Evolutionary conservation across 1,140 invertebrate genomes (phyloP).

Genomic region (Panagrolaimus sp.): DNA sequence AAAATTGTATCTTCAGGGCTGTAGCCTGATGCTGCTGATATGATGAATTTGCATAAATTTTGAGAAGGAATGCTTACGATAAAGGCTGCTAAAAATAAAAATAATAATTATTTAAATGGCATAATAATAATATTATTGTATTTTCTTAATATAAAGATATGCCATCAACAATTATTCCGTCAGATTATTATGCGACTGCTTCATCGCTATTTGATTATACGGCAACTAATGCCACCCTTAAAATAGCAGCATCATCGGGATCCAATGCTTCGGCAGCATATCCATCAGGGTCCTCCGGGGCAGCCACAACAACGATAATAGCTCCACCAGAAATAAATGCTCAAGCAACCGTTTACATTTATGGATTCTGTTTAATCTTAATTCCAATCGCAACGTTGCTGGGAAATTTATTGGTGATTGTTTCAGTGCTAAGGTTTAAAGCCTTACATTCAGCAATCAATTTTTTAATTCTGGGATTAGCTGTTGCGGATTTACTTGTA

Average conservation of each 20-base stretch:
- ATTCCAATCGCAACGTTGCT: conserved; percentile 48
- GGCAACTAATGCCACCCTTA: not conserved
- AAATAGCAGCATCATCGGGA: not conserved
- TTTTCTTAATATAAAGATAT: not conserved
- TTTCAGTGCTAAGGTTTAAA: conserved; percentile 81
- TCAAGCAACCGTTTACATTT: conserved; percentile 21
- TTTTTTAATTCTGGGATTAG: conserved; percentile 94
- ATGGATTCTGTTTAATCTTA: conserved; percentile 26
- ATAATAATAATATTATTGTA: too few relatives aligned
- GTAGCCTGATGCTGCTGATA: too few relatives aligned
- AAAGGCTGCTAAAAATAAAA: too few relatives aligned
- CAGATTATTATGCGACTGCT: not conserved
- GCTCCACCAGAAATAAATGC: not conserved
- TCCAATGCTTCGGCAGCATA: not conserved
- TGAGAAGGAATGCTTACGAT: too few relatives aligned
- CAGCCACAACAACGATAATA: not conserved
- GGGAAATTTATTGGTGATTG: conserved; percentile 73
- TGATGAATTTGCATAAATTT: too few relatives aligned
- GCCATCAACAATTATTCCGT: not conserved
- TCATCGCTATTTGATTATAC: not conserved
- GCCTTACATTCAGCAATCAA: conserved; percentile 88
- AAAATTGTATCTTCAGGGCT: too few relatives aligned
- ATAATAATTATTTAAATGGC: too few relatives aligned
- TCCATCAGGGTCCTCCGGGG: not conserved
- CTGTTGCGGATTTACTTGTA: conserved; percentile 90